Evolutionary conservation across 2,113 vertebrate species (phyloP).

Genomic region (Ginglymostoma cirratum): DNA sequence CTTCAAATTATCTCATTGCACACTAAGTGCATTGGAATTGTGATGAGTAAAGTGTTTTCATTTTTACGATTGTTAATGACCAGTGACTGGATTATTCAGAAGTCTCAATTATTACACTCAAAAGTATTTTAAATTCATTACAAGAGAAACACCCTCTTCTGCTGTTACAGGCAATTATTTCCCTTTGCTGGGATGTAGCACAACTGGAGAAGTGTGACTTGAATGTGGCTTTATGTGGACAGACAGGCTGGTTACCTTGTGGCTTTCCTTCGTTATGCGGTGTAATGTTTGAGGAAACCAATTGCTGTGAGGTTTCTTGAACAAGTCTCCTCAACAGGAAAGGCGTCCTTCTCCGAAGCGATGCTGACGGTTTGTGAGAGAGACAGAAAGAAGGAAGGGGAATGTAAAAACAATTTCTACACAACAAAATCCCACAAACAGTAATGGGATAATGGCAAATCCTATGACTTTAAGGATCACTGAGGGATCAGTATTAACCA

Average conservation of each 20-base stretch:
- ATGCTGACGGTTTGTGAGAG: not conserved
- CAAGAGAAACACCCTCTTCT: not conserved
- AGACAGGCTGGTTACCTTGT: not conserved
- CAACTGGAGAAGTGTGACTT: not conserved
- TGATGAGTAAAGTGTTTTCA: not conserved
- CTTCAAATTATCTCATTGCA: not conserved
- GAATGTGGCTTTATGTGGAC: not conserved
- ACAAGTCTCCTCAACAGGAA: not conserved
- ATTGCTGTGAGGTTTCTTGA: not conserved
- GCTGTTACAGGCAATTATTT: not conserved
- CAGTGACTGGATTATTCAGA: not conserved
- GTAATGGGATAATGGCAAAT: not conserved
- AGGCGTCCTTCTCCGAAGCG: not conserved
- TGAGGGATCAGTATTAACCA: not conserved
- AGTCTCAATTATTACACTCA: not conserved
- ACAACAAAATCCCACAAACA: not conserved
- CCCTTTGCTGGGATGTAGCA: not conserved
- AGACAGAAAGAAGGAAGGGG: not conserved
- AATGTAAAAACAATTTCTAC: not conserved
- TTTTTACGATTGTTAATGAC: not conserved
- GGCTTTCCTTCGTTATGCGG: not conserved
- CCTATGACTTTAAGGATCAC: not conserved
- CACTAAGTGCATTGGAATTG: not conserved
- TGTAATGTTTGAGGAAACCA: not conserved
- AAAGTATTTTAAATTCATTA: not conserved